Conservation (phyloP, 1,140 invertebrate species). For the Ips typographus region DNA sequence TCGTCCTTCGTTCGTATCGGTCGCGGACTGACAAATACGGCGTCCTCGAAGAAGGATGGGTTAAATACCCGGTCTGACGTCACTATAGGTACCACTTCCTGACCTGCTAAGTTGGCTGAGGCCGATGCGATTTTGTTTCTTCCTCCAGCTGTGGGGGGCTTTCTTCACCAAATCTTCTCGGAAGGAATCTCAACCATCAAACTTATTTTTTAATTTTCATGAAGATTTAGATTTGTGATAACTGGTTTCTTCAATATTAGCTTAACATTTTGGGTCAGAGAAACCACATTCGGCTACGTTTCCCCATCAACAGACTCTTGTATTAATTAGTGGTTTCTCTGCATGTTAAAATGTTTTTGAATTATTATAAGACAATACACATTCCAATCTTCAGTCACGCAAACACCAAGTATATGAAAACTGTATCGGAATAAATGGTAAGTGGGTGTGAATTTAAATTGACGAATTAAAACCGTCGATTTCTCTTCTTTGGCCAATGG, state of each 20-base stretch:
- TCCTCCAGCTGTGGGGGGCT: background rate
- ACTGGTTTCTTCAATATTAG: background rate
- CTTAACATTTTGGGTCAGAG: background rate
- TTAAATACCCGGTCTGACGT: conserved; percentile 18
- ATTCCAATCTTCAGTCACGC: background rate
- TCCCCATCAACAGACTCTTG: too few relatives aligned
- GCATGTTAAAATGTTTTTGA: background rate
- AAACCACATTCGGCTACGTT: too few relatives aligned
- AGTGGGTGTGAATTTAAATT: background rate
- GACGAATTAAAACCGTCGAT: background rate
- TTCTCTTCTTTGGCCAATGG: background rate
- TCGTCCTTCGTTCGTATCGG: conserved; percentile 13
- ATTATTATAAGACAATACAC: background rate
- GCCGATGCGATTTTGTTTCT: background rate
- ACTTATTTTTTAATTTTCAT: conserved; percentile 1
- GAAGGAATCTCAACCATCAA: background rate
- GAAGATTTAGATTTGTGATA: background rate
- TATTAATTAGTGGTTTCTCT: background rate
- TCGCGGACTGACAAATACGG: conserved; percentile 13
- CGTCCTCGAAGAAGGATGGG: conserved; percentile 2
- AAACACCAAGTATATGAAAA: background rate
- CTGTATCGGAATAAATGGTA: background rate
- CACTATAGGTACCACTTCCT: conserved; percentile 9
- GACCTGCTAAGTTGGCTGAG: background rate
- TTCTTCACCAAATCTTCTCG: background rate